Conservation (phyloP, 2,113 vertebrate genomes). For the Regulus satrapa region DNA sequence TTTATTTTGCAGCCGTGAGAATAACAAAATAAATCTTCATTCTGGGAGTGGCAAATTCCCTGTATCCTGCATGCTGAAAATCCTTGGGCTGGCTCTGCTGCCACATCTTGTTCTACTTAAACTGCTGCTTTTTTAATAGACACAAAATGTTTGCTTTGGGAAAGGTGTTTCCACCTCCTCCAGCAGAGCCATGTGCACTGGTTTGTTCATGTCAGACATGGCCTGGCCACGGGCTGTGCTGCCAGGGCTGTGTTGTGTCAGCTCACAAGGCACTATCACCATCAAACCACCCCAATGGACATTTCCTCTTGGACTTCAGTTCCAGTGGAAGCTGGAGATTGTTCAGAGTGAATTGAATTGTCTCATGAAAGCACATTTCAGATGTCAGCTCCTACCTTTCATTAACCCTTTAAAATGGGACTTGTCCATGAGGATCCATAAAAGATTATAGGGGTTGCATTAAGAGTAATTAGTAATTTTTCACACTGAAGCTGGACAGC, state of each 20-base stretch:
- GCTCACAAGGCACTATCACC: neutral
- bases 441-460: neutral
- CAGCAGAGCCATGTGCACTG: neutral
- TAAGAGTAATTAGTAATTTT: neutral
- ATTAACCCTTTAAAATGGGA: neutral
- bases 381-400: neutral
- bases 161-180: neutral
- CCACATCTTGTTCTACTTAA: slow-evolving; percentile 21
- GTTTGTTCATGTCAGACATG: neutral
- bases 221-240: neutral
- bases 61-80: neutral
- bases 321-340: neutral
- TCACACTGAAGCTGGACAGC: neutral
- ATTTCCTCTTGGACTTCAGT: neutral
- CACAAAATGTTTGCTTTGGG: neutral
- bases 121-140: slow-evolving; percentile 18
- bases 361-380: neutral
- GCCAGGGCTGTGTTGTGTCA: neutral
- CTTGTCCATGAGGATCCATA: neutral
- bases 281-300: neutral
- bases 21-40: neutral
- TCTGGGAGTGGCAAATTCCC: neutral
- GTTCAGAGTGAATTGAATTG: neutral
- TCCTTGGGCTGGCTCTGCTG: neutral
- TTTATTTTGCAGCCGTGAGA: neutral